Evolutionary conservation across 2,888 invertebrate genomes (phyloP).

Genomic region (Hanleya hanleyi): DNA sequence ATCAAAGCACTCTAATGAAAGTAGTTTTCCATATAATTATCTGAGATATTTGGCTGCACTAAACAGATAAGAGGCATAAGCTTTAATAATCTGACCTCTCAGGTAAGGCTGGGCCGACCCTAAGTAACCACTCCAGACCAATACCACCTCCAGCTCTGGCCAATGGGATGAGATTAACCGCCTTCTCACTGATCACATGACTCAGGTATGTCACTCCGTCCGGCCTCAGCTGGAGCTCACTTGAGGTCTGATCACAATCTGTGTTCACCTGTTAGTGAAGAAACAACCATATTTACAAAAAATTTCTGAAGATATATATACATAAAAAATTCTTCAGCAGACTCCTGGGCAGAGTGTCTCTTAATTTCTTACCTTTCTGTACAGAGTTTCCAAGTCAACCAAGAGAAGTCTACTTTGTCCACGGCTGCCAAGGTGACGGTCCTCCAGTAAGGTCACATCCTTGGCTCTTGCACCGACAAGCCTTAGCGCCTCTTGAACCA

Average conservation of each 20-base stretch:
- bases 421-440: not conserved
- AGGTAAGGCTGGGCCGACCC: not conserved
- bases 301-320: no score
- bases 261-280: not conserved
- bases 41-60: no score
- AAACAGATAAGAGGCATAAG: no score
- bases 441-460: not conserved
- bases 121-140: constrained; percentile 15
- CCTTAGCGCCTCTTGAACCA: constrained; percentile 10
- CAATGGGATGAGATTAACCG: not conserved
- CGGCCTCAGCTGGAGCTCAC: not conserved
- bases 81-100: no score
- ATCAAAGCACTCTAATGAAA: no score
- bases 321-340: not conserved
- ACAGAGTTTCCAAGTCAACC: constrained; percentile 10
- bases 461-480: constrained; percentile 13
- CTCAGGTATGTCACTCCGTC: not conserved
- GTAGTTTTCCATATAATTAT: no score
- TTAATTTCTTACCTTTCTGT: constrained; percentile 7
- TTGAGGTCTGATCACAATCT: not conserved
- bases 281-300: not conserved
- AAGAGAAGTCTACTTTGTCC: constrained; percentile 4
- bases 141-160: constrained; percentile 11
- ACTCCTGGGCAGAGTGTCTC: not conserved
- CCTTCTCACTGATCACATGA: not conserved